These are phyloP conservation scores for Rhinopomastus cyanomelas DNA, from an alignment of 2,113 vertebrate species.

Conservation along the genomic window DNA sequence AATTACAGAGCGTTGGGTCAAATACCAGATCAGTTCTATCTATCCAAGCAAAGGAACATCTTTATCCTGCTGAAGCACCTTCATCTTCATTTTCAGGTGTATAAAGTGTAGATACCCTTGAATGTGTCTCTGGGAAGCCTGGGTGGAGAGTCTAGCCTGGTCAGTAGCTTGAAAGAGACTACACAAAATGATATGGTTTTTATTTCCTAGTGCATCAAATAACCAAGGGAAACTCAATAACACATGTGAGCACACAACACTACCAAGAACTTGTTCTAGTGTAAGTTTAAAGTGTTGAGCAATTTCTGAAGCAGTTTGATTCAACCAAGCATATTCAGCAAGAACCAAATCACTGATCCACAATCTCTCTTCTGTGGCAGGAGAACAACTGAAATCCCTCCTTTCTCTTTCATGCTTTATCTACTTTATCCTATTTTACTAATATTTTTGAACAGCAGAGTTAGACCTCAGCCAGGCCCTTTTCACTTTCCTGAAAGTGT, in stretches of 20 bases:
- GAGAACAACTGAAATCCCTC: not conserved
- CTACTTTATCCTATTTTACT: not conserved
- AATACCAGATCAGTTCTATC: not conserved
- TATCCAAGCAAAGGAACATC: not conserved
- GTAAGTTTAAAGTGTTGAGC: not conserved
- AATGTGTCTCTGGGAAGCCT: not conserved
- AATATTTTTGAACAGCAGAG: not conserved
- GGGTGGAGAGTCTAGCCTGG: not conserved
- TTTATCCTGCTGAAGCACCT: not conserved
- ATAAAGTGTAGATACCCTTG: not conserved
- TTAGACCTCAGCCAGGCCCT: not conserved
- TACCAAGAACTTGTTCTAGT: not conserved
- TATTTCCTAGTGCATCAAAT: not conserved
- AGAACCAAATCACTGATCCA: not conserved
- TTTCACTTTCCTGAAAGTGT: not conserved
- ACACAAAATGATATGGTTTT: not conserved
- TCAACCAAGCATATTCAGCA: not conserved
- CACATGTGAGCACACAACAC: not conserved
- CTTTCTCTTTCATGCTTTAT: not conserved
- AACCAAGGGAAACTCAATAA: not conserved
- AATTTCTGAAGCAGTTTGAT: not conserved
- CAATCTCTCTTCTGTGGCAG: not conserved
- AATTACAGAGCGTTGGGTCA: not conserved
- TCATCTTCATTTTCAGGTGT: not conserved
- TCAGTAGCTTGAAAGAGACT: not conserved